Evolutionary conservation across 2,888 invertebrate genomes (phyloP).

Genomic region (Hymenopus coronatus): DNA sequence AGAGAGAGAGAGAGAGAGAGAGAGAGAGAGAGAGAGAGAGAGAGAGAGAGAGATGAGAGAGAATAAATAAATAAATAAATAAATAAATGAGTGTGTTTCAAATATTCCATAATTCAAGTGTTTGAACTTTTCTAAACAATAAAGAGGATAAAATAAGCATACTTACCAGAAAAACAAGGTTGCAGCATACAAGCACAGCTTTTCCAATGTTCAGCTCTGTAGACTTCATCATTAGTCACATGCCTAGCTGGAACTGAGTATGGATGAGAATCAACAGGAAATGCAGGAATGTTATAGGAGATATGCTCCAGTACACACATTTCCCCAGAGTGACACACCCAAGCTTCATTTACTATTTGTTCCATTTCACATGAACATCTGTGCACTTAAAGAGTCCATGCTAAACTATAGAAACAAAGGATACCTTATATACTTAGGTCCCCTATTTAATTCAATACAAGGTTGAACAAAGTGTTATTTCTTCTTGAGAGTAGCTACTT

Average conservation of each 20-base stretch:
- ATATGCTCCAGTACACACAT: not conserved
- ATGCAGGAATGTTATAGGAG: not conserved
- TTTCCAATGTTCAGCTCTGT: slow-evolving; percentile 43
- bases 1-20: no score
- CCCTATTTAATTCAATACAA: no score
- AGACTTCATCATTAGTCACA: slow-evolving; percentile 17
- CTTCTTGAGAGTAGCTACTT: no score
- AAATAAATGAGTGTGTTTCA: no score
- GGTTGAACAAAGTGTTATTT: no score
- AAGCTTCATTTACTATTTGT: not conserved
- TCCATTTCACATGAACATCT: not conserved
- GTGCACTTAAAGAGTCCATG: slow-evolving; percentile 16
- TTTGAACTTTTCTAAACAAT: no score
- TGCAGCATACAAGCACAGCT: slow-evolving; percentile 64
- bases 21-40: no score
- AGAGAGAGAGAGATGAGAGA: no score
- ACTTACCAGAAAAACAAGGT: slow-evolving; percentile 65
- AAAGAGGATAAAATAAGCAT: not conserved
- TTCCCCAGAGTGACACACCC: not conserved
- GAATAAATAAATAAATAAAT: no score
- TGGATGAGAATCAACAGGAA: not conserved
- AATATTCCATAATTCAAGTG: no score
- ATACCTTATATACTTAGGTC: no score
- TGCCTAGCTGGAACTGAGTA: not conserved
- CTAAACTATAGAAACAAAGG: no score